Conservation (phyloP, 2,113 vertebrate species). For the mouse (Mus musculus) region DNA sequence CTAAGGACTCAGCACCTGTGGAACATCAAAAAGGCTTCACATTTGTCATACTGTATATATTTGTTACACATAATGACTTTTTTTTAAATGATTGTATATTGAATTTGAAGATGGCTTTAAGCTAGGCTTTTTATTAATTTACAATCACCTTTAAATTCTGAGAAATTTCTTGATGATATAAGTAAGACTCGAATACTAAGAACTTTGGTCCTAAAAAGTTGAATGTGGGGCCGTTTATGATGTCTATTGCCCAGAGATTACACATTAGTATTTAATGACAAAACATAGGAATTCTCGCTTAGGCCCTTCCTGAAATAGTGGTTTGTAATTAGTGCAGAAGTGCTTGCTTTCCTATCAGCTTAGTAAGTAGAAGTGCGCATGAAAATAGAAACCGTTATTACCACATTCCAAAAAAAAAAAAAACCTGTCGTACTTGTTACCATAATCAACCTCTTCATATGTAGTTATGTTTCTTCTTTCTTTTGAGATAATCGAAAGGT, state of each 20-base stretch:
- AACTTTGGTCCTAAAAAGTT: background rate
- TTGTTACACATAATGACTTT: background rate
- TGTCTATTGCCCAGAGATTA: background rate
- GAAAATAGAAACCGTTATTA: background rate
- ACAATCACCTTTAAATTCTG: constrained; percentile 23
- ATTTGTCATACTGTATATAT: background rate
- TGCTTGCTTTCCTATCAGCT: constrained; percentile 4
- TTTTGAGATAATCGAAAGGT: constrained; percentile 43
- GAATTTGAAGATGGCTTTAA: constrained; percentile 39
- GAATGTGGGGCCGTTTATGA: background rate
- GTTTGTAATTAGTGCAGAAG: constrained; percentile 12
- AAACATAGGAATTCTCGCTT: background rate
- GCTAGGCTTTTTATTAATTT: constrained; percentile 60
- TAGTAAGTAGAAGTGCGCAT: background rate
- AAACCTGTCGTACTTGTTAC: constrained; percentile 19
- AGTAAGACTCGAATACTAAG: background rate
- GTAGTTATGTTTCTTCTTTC: background rate
- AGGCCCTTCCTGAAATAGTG: background rate
- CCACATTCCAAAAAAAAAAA: background rate
- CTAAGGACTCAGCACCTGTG: background rate
- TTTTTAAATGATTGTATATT: background rate
- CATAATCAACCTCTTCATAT: background rate
- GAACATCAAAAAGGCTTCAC: background rate
- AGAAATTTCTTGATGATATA: background rate
- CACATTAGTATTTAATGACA: background rate